Base-by-base conservation (phyloP, 2,113 vertebrate genomes). In the Xiphophorus maculatus region DNA sequence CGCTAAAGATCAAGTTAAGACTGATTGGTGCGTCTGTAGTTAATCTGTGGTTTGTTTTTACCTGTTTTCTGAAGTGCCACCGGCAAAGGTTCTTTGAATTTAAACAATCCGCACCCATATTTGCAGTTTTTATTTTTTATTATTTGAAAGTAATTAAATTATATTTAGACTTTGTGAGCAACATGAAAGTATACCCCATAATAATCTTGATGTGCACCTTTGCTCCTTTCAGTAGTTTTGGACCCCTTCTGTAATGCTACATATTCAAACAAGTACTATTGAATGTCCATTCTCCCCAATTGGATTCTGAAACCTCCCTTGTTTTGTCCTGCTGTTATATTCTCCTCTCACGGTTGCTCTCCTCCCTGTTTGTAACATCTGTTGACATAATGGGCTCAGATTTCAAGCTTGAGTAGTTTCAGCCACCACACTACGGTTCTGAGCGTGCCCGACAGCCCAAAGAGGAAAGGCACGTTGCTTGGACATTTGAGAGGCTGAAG, bases 311-410 rank as follows among this genome's bases (percentile, higher is more conserved):
- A 58, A 37, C 48, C 25, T 82, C 51, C 65, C 25, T 29, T 37
- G 72, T 66, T 58, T n/a, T 58, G 0, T 58, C 51, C 51, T n/a
- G 51, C 6, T n/a, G 37, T 73, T 79, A 73, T 63, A 72, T 77
- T 66, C 76, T 77, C 29, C 65, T 58, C 77, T 82, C 86, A 84
- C 51, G 71, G 90, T 84, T 80, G 81, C 66, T 27, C 83, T 85
- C 82, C 84, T 86, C 68, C 71, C 84, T 84, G 83, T 77, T 76
- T 64, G 63, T 92, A 93, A 94, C 89, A 84, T 90, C 85, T 90
- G 90, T 85, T 92, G 92, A 92, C 91, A 92, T 88, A 93, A 93
- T 92, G 90, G 91, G 86, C 89, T 91, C 90, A 91, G 77, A 93
- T 92, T 92, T 93, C 88, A 88, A 87, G 90, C 89, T 80, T 69